Evolutionary conservation across 2,113 vertebrate genomes (phyloP).

Genomic region (Hydrolagus affinis): DNA sequence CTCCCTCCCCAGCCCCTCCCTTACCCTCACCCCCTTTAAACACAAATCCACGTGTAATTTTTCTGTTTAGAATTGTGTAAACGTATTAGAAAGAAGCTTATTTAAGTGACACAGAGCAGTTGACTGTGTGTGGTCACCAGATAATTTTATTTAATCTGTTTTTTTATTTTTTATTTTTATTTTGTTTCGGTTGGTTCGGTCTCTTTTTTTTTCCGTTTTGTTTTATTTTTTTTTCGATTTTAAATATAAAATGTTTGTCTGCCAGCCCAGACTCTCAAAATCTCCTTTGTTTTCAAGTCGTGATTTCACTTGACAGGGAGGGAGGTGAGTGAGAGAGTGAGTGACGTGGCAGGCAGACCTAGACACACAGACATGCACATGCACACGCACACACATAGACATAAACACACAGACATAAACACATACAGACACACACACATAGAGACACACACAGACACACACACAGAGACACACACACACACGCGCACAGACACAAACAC

Average conservation of each 20-base stretch:
- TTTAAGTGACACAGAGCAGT: slow-evolving; percentile 29
- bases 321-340: no score
- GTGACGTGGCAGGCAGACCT: no score
- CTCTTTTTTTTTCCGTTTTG: slow-evolving; percentile 27
- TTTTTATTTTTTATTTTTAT: slow-evolving; percentile 19
- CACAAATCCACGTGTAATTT: slow-evolving; percentile 22
- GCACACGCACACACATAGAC: no score
- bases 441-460: no score
- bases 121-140: slow-evolving; percentile 24
- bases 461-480: no score
- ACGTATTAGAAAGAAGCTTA: slow-evolving; percentile 30
- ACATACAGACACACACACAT: no score
- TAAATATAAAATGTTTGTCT: slow-evolving; percentile 30
- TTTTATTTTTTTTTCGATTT: slow-evolving; percentile 24
- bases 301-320: slow-evolving; percentile 2
- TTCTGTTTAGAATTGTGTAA: slow-evolving; percentile 25
- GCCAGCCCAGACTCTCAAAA: slow-evolving; percentile 31
- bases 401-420: no score
- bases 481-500: no score
- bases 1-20: not conserved
- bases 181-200: no score
- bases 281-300: slow-evolving; percentile 24
- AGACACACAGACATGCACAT: no score
- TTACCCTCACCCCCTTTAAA: not conserved
- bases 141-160: slow-evolving; percentile 29